Evolutionary conservation across 2,797 vertebrate species (phyloP).

Genomic region (Ibycter americanus): DNA sequence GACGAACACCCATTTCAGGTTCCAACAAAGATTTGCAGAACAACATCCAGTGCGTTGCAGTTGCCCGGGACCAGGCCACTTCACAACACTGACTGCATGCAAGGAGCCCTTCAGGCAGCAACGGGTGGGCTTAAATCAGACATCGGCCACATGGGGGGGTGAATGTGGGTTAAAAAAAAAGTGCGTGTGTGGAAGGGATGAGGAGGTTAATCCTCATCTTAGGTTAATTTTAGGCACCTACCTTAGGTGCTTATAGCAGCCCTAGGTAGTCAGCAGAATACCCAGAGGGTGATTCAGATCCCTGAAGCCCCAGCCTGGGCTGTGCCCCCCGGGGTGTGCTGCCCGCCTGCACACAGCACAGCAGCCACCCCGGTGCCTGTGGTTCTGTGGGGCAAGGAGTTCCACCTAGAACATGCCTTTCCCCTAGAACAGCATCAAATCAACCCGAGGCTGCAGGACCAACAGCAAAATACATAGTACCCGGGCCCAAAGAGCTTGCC

Average conservation of each 20-base stretch:
- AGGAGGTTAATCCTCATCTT: neutral
- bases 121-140: neutral
- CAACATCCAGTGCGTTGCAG: neutral
- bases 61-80: neutral
- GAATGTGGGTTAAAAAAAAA: neutral
- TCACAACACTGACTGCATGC: neutral
- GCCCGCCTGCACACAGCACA: neutral
- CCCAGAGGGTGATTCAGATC: neutral
- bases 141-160: neutral
- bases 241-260: neutral
- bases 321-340: fast-evolving
- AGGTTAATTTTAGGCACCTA: neutral
- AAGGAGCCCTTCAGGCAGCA: neutral
- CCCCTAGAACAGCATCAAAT: neutral
- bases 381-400: neutral
- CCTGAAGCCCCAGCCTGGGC: neutral
- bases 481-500: neutral
- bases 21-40: neutral
- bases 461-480: neutral
- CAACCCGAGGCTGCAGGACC: neutral
- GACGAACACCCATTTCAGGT: neutral
- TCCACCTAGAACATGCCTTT: neutral
- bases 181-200: neutral
- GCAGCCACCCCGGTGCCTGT: fast-evolving
- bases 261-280: neutral